phyloP scores from a whole-genome alignment of 2,888 invertebrate genomes.

The Leuctra nigra region DNA sequence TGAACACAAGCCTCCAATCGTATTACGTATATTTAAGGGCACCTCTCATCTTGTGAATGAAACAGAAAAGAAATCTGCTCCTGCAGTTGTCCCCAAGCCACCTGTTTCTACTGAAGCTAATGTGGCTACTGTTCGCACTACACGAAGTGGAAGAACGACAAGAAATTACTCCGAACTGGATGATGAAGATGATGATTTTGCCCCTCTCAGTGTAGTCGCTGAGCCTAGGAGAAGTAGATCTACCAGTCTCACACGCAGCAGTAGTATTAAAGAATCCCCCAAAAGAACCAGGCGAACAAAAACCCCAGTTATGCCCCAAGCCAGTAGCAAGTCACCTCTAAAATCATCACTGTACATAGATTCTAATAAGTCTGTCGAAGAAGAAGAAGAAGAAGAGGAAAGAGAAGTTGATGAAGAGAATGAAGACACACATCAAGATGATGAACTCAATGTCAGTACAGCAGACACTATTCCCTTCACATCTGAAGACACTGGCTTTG shows the following conservation, averaged over 20 bases:
- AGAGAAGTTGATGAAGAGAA: too few species aligned
- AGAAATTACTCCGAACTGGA: slow-evolving; percentile 6
- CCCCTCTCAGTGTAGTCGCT: too few species aligned
- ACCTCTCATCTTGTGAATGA: slow-evolving; percentile 39
- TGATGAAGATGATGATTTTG: neutral
- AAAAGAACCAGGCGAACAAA: too few species aligned
- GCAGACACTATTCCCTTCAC: too few species aligned
- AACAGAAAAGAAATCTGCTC: slow-evolving; percentile 24
- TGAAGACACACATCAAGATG: too few species aligned
- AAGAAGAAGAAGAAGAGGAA: too few species aligned
- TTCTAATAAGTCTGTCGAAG: too few species aligned
- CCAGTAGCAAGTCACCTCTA: too few species aligned
- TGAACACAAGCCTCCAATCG: slow-evolving; percentile 68
- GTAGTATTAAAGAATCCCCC: slow-evolving; percentile 1
- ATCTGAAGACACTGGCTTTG: too few species aligned
- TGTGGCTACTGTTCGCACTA: neutral
- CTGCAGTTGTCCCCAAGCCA: slow-evolving; percentile 12
- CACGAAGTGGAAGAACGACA: slow-evolving; percentile 5
- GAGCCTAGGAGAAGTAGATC: neutral
- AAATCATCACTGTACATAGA: too few species aligned
- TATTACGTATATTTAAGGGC: slow-evolving; percentile 78
- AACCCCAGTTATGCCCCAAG: too few species aligned
- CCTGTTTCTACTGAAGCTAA: neutral
- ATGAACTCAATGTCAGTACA: too few species aligned
- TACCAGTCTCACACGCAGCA: neutral